Conservation (phyloP, 2,888 invertebrate species). For the Oeneis ivallda region DNA sequence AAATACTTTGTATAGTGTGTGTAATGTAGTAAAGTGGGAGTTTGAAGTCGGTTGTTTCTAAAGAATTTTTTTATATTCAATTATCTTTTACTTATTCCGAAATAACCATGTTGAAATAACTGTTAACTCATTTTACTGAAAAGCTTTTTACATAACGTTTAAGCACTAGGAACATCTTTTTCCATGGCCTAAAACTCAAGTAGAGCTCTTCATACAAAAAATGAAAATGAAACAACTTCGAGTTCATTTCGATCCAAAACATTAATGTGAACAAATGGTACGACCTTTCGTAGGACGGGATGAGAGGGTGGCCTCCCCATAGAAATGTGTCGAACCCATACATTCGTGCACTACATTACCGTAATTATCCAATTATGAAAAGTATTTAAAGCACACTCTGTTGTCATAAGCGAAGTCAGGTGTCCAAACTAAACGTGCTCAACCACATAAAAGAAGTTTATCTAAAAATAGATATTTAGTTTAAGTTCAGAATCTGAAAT, state of each 20-base stretch:
- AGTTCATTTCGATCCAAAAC: slow-evolving; percentile 44
- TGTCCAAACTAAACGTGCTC: background rate
- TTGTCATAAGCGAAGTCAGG: background rate
- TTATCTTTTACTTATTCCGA: too few relatives aligned
- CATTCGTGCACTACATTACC: slow-evolving; percentile 71
- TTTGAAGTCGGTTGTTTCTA: too few relatives aligned
- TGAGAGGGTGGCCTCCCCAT: slow-evolving; percentile 46
- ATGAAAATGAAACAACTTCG: slow-evolving; percentile 34
- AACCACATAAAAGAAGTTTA: background rate
- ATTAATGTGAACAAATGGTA: slow-evolving; percentile 32
- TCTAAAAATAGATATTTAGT: too few relatives aligned
- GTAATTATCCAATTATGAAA: slow-evolving; percentile 76
- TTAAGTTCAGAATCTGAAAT: too few relatives aligned
- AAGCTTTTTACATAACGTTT: too few relatives aligned
- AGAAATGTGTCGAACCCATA: slow-evolving; percentile 71
- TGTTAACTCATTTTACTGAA: too few relatives aligned
- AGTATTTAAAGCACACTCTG: slow-evolving; percentile 39
- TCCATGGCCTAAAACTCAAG: too few relatives aligned
- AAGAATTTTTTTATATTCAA: too few relatives aligned
- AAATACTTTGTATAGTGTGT: too few relatives aligned
- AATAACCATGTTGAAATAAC: too few relatives aligned
- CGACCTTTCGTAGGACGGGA: slow-evolving; percentile 22
- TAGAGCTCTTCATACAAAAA: background rate
- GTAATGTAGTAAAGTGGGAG: too few relatives aligned
- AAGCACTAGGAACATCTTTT: too few relatives aligned